Conservation (phyloP, 2,113 vertebrate species). For the Quiscalus mexicanus region DNA sequence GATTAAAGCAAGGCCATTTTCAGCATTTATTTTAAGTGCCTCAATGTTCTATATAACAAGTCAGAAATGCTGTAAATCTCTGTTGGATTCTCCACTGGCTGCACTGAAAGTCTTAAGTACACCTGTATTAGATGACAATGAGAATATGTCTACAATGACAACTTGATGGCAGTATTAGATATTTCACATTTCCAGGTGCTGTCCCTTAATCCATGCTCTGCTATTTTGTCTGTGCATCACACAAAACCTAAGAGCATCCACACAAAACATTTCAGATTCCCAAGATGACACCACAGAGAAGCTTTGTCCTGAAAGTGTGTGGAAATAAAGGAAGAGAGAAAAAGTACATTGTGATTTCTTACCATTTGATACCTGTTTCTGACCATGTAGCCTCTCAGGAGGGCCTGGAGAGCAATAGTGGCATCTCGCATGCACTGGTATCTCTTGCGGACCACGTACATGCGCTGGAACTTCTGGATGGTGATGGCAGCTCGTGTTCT, state of each 20-base stretch:
- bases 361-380: constrained; percentile 89
- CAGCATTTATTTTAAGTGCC: not conserved
- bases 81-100: not conserved
- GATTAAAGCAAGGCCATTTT: not conserved
- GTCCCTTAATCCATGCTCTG: not conserved
- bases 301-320: not conserved
- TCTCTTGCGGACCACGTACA: constrained; percentile 81
- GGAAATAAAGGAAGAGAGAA: not conserved
- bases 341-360: not conserved
- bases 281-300: not conserved
- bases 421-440: constrained; percentile 84
- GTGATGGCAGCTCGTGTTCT: constrained; percentile 86
- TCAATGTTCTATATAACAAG: fast-evolving
- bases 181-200: not conserved
- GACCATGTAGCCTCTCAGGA: constrained; percentile 88
- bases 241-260: fast-evolving
- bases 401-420: constrained; percentile 87
- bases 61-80: not conserved
- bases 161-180: not conserved
- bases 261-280: not conserved
- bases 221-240: not conserved
- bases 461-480: constrained; percentile 94
- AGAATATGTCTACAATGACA: not conserved
- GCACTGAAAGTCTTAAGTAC: not conserved
- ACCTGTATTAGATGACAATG: not conserved